Evolutionary conservation across 2,113 vertebrate species (phyloP), one percentile per base, ranked within the genome.

Genomic region (Sylvilagus bachmani): DNA sequence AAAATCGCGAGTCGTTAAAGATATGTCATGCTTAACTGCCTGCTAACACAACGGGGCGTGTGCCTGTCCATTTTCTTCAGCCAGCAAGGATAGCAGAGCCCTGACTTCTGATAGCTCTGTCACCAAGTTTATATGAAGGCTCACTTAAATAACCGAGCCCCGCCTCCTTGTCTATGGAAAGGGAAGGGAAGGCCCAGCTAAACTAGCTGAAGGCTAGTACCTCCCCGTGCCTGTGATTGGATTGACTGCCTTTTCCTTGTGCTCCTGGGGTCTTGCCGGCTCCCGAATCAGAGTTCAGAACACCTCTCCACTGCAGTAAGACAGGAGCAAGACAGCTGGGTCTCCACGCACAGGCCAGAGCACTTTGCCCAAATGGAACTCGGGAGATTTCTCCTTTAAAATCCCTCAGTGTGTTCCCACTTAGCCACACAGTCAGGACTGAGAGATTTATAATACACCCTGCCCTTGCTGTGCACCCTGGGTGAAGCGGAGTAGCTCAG

Each of bases 301-400:
- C 10, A 27, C 13, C 62, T 29, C 61, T 21, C 67, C 4, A 3
- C 1, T 5, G 16, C 29, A 82, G 24, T 36, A 58, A 53, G 51
- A 4, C 0, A 6, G 19, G 25, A 10, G 0, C 44, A n/a, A 4
- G 25, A 98, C 98, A 3, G 98, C 97, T 86, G 99, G 99, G 98
- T 96, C 98, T 82, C 8, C 98, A 98, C 93, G 98, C 99, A 89
- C 98, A 98, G 84, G 98, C 94, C 89, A 99, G 97, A 77, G 98
- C 98, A 88, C 99, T 79, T 66, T 8, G 25, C 38, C 38, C 58
- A 2, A 1, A 44, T 64, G 51, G 3, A 66, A 17, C 4, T 3
- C 44, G 6, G 51, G 19, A 53, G 16, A 10, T 5, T 49, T 67
- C 38, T 27, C 55, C 75, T 86, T 74, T 49, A 66, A 92, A 81